Conservation (phyloP, 2,113 vertebrate species). For the Speoplatyrhinus poulsoni region DNA sequence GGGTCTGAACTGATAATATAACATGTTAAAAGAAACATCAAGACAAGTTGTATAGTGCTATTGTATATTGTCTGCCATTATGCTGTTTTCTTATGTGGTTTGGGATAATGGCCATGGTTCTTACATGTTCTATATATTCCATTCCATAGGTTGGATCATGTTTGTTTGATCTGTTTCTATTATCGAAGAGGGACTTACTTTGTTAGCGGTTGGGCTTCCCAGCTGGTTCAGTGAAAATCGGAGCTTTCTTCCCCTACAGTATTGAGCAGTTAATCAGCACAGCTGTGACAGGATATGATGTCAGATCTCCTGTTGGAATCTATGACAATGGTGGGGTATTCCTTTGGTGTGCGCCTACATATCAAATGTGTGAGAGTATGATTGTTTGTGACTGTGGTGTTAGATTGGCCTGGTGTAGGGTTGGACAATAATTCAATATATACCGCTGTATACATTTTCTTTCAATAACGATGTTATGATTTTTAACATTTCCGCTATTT, state of each 20-base stretch:
- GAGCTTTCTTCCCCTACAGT: slow-evolving; percentile 14
- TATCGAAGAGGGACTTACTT: slow-evolving; percentile 17
- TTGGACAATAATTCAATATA: no score
- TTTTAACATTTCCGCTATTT: no score
- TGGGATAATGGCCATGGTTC: not conserved
- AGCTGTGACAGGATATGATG: slow-evolving; percentile 73
- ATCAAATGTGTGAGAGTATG: slow-evolving; percentile 16
- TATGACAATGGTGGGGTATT: slow-evolving; percentile 44
- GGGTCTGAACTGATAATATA: not conserved
- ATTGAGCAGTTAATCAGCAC: slow-evolving; percentile 47
- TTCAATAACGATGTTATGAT: no score
- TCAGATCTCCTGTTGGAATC: slow-evolving; percentile 68
- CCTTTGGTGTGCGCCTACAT: slow-evolving; percentile 11
- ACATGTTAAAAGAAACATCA: no score
- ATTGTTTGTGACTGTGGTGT: slow-evolving; percentile 32
- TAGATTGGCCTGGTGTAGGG: no score
- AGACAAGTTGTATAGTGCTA: no score
- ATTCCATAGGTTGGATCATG: not conserved
- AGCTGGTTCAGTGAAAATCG: slow-evolving; percentile 21
- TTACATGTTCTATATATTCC: not conserved
- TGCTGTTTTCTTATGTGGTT: not conserved
- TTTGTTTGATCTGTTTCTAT: slow-evolving; percentile 1
- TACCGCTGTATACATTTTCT: no score
- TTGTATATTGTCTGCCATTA: not conserved
- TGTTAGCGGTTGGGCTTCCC: slow-evolving; percentile 1